These are phyloP conservation scores for Chinchilla lanigera DNA, from an alignment of 2,113 vertebrate genomes.

Conservation along the genomic window DNA sequence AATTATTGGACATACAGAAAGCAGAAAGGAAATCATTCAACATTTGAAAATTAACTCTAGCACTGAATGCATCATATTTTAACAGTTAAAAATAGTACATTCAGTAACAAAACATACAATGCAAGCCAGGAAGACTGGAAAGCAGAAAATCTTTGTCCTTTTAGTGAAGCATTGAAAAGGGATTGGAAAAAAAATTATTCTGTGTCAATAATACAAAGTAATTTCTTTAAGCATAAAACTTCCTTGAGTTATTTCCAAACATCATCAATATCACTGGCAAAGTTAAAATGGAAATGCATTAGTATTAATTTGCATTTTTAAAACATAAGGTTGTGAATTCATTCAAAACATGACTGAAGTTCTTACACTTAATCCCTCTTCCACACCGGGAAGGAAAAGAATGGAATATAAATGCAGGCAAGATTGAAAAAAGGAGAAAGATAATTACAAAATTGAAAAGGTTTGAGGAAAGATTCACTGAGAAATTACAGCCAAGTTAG, in stretches of 20 bases:
- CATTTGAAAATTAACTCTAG: conserved; percentile 14
- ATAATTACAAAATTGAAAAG: not conserved
- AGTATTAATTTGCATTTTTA: conserved; percentile 10
- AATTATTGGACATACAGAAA: not conserved
- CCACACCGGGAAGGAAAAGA: not conserved
- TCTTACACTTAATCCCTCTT: not conserved
- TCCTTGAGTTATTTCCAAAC: conserved; percentile 23
- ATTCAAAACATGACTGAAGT: conserved; percentile 7
- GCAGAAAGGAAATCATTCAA: not conserved
- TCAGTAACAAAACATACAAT: not conserved
- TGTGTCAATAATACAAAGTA: not conserved
- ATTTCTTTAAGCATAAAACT: not conserved
- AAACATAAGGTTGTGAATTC: not conserved
- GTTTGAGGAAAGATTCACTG: not conserved
- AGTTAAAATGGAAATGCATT: not conserved
- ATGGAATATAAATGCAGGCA: not conserved
- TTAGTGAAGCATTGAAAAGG: not conserved
- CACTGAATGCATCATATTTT: not conserved
- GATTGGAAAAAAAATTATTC: not conserved
- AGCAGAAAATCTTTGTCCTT: not conserved
- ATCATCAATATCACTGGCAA: not conserved
- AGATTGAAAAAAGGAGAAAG: not conserved
- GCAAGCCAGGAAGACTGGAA: not conserved
- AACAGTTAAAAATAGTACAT: not conserved
- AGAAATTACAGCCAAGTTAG: not conserved